phyloP scores from a whole-genome alignment of 2,113 vertebrate species.

The Phylloscopus trochiloides region DNA sequence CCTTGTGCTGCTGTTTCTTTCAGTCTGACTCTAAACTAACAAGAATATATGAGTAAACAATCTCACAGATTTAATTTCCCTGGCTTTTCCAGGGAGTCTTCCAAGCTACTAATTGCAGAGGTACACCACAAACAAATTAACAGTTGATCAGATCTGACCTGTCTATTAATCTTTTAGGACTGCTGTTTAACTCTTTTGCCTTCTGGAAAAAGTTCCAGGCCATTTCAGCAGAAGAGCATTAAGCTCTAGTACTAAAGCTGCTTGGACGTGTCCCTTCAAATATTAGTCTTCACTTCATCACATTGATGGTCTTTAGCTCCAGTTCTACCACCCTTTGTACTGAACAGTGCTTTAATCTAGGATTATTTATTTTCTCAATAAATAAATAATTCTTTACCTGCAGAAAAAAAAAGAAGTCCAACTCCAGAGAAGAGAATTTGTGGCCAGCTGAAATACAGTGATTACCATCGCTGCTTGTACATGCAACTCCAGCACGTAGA shows the following conservation, averaged over 20 bases:
- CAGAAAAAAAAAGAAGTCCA: conserved; percentile 57
- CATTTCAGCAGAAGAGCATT: background rate
- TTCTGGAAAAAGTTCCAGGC: background rate
- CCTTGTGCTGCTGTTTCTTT: background rate
- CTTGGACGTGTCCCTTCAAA: background rate
- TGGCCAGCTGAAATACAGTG: conserved; percentile 67
- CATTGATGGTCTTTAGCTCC: background rate
- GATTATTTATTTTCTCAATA: background rate
- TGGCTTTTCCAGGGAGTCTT: background rate
- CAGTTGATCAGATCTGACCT: background rate
- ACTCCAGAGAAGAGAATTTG: conserved; percentile 54
- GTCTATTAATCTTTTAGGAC: background rate
- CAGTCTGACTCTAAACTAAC: background rate
- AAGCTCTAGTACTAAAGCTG: background rate
- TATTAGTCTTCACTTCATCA: background rate
- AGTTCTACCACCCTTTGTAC: background rate
- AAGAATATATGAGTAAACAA: background rate
- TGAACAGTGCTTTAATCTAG: background rate
- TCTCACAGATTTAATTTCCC: background rate
- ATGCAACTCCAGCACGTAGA: conserved; percentile 84
- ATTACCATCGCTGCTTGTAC: conserved; percentile 81
- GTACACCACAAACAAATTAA: background rate
- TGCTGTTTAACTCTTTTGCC: background rate
- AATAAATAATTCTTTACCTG: background rate
- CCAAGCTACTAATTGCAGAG: background rate